A percentile compares a stretch with the other conserved stretches of the same genome.
Evolutionary conservation across 2,888 invertebrate species (phyloP).

Genomic region (Conus canariensis): DNA sequence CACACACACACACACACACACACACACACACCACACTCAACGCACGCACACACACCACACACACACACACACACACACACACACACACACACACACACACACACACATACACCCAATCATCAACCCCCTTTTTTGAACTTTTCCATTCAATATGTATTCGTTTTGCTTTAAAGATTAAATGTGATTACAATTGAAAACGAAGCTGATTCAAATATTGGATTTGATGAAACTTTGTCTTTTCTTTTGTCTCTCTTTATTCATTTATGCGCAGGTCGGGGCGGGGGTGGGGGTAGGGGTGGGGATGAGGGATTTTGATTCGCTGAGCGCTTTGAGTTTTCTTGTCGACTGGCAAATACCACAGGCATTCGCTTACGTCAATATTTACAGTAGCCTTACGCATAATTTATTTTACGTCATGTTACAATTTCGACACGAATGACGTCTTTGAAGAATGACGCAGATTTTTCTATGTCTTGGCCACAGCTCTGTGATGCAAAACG

Average conservation of each 20-base stretch:
- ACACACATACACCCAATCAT: background rate
- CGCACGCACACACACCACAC: background rate
- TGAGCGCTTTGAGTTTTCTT: too few relatives aligned
- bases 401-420: background rate
- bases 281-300: too few relatives aligned
- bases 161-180: too few relatives aligned
- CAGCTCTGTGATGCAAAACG: slow-evolving; percentile 6
- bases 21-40: background rate
- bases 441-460: background rate
- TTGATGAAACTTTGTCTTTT: background rate
- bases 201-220: too few relatives aligned
- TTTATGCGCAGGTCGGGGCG: too few relatives aligned
- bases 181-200: too few relatives aligned
- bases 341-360: too few relatives aligned
- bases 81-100: slow-evolving; percentile 6
- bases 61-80: background rate
- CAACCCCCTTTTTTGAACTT: background rate
- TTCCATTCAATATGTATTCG: background rate
- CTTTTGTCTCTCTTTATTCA: background rate
- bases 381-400: background rate
- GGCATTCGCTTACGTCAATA: too few relatives aligned
- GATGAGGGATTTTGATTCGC: too few relatives aligned
- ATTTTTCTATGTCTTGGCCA: background rate
- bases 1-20: background rate
- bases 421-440: background rate